Evolutionary conservation across 2,888 invertebrate genomes (phyloP).

Genomic region (Leucoptera coffeella): DNA sequence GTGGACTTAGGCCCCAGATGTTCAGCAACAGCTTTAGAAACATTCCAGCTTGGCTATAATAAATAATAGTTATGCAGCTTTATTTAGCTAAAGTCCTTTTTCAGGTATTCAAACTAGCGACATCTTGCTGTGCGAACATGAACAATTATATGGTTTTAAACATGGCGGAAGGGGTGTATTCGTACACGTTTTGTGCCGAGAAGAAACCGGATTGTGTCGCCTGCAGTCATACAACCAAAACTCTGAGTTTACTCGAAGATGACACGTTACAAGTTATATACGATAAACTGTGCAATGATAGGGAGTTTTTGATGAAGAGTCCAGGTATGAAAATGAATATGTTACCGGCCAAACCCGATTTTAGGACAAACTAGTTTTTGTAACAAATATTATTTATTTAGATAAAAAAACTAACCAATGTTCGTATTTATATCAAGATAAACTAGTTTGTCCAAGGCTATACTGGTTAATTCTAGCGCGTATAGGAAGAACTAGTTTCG

Average conservation of each 20-base stretch:
- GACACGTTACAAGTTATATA: slow-evolving; percentile 76
- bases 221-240: slow-evolving; percentile 69
- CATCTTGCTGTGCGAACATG: slow-evolving; percentile 83
- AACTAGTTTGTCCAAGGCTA: no score
- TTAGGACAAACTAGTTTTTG: no score
- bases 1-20: no score
- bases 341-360: no score
- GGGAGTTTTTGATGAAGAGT: slow-evolving; percentile 82
- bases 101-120: slow-evolving; percentile 89
- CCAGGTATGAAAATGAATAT: slow-evolving; percentile 49
- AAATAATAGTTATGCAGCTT: no score
- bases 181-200: slow-evolving; percentile 91
- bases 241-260: slow-evolving; percentile 50
- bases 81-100: slow-evolving; percentile 1
- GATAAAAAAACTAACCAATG: no score
- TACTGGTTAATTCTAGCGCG: no score
- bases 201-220: slow-evolving; percentile 81
- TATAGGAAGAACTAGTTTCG: no score
- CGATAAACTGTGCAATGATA: slow-evolving; percentile 68
- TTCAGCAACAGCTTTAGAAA: no score
- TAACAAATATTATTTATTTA: no score
- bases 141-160: slow-evolving; percentile 97
- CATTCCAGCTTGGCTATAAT: no score
- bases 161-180: slow-evolving; percentile 92
- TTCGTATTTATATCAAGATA: no score